A percentile compares a stretch with the other conserved stretches of the same genome.
Conservation (phyloP, 2,888 invertebrate genomes). For the Drosophila atripex region DNA sequence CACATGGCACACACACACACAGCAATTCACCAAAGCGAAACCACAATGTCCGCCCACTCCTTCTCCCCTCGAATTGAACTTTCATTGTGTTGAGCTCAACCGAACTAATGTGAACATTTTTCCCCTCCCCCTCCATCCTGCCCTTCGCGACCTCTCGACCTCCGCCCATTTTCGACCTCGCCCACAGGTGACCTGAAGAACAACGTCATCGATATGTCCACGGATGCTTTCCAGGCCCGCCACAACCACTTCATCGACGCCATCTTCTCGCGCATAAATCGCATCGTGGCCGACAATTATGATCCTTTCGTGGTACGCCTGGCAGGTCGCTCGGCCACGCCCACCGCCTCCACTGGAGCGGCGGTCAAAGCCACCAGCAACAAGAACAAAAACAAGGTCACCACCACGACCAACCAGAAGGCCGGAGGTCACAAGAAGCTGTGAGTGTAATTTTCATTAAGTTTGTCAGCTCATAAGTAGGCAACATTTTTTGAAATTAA, state of each 20-base stretch:
- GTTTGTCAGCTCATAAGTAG: neutral
- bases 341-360: constrained; percentile 27
- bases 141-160: neutral
- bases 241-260: constrained; percentile 94
- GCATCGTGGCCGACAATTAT: constrained; percentile 90
- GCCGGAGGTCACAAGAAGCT: constrained; percentile 72
- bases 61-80: constrained; percentile 24
- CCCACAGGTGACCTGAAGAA: constrained; percentile 80
- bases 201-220: constrained; percentile 83
- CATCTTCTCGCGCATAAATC: constrained; percentile 92
- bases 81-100: constrained; percentile 32
- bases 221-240: constrained; percentile 87
- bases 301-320: constrained; percentile 91
- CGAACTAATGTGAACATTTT: constrained; percentile 41
- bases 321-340: constrained; percentile 64
- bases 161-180: constrained; percentile 9
- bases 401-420: constrained; percentile 27
- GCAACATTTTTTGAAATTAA: neutral
- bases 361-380: constrained; percentile 51
- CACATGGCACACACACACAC: neutral
- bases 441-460: constrained; percentile 65
- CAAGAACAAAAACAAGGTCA: constrained; percentile 36
- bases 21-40: constrained; percentile 8
- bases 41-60: constrained; percentile 29
- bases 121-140: neutral